phyloP scores from a whole-genome alignment of 53 echinoderm and acorn worm genomes.

The Arbacia lixula region DNA sequence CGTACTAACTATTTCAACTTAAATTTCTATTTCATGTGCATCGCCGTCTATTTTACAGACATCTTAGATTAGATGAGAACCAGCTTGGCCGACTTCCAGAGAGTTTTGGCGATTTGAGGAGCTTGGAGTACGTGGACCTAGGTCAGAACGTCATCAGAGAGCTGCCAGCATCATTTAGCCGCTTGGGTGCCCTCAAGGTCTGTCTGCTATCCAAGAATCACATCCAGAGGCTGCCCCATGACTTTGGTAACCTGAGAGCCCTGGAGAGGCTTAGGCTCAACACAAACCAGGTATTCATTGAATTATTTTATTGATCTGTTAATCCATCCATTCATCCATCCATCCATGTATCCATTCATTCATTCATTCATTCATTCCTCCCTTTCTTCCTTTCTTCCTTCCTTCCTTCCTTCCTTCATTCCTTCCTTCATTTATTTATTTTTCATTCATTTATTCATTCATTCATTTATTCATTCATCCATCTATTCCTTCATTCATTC shows the following conservation, averaged over 20 bases:
- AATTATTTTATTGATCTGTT: too few species aligned
- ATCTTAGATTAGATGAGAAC: conserved; percentile 85
- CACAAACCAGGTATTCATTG: conserved; percentile 79
- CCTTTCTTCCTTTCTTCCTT: too few species aligned
- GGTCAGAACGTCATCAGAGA: conserved; percentile 82
- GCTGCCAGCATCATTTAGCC: conserved; percentile 77
- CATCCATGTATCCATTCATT: too few species aligned
- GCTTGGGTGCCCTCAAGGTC: conserved; percentile 64
- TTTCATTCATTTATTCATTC: too few species aligned
- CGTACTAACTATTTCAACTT: too few species aligned
- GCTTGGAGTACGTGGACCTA: conserved; percentile 80
- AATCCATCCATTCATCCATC: too few species aligned
- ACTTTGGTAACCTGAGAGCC: conserved; percentile 76
- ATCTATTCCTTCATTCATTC: too few species aligned
- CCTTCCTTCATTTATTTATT: too few species aligned
- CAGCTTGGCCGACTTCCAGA: conserved; percentile 76
- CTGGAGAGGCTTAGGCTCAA: conserved; percentile 75
- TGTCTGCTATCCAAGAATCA: conserved; percentile 91
- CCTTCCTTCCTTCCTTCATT: too few species aligned
- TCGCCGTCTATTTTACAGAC: too few species aligned
- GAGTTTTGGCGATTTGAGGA: conserved; percentile 75
- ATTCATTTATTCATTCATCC: too few species aligned
- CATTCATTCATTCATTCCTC: not conserved
- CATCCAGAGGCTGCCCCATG: conserved; percentile 72
- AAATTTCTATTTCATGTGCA: too few species aligned